Evolutionary conservation across 1,140 invertebrate genomes (phyloP).

Genomic region (Ridgeia piscesae): DNA sequence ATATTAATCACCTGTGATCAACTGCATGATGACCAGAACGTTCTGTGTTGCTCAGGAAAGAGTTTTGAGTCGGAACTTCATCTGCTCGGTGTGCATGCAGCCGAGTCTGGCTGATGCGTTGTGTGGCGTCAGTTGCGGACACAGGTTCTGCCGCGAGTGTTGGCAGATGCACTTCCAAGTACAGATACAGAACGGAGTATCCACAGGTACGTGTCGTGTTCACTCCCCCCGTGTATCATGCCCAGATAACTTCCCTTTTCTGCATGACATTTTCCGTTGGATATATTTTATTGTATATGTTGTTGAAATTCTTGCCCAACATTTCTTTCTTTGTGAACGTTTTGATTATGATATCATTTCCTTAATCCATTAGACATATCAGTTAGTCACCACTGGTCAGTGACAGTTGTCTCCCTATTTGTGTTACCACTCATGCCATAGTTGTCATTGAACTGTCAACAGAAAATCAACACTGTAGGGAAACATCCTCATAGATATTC

Average conservation of each 20-base stretch:
- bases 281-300: not conserved
- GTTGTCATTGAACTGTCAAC: no score
- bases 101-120: slow-evolving; percentile 66
- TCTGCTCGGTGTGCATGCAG: slow-evolving; percentile 68
- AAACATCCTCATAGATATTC: no score
- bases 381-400: no score
- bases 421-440: no score
- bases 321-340: no score
- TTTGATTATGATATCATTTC: no score
- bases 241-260: not conserved
- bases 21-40: not conserved
- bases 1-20: not conserved
- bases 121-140: slow-evolving; percentile 81
- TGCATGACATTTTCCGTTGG: not conserved
- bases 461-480: no score
- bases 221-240: not conserved
- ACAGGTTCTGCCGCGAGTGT: slow-evolving; percentile 91
- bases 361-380: no score
- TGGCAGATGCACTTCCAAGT: slow-evolving; percentile 95
- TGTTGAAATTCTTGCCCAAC: no score
- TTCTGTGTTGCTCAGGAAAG: not conserved
- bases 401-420: no score
- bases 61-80: slow-evolving; percentile 23
- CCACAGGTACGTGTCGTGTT: slow-evolving; percentile 62
- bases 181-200: slow-evolving; percentile 86